Percentiles rank a stretch among this genome's conserved stretches.
These are phyloP conservation scores for Capitella teleta DNA, from an alignment of 1,140 invertebrate genomes.

Conservation along the genomic window DNA sequence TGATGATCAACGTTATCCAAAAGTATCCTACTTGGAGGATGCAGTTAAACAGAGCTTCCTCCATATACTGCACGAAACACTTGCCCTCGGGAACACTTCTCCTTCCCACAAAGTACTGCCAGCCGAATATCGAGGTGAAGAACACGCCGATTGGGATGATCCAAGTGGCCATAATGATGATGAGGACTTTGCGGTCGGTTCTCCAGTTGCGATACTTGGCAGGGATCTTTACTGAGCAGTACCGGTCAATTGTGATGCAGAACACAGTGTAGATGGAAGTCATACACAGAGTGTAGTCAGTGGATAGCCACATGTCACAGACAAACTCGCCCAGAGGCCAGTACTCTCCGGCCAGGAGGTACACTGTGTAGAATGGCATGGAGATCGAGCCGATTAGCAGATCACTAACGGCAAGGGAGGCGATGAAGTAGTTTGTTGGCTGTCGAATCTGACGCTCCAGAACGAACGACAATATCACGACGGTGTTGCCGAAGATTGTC, in stretches of 20 bases:
- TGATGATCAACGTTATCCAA: slow-evolving; percentile 66
- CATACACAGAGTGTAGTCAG: slow-evolving; percentile 97
- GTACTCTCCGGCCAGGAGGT: slow-evolving; percentile 78
- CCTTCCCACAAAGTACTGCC: slow-evolving; percentile 93
- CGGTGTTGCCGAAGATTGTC: slow-evolving; percentile 65
- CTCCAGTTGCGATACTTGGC: slow-evolving; percentile 94
- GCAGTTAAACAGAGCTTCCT: slow-evolving; percentile 94
- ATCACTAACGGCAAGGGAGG: slow-evolving; percentile 93
- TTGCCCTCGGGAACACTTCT: slow-evolving; percentile 56
- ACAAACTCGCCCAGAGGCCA: slow-evolving; percentile 93
- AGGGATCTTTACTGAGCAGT: slow-evolving; percentile 97
- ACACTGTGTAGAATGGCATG: slow-evolving; percentile 93
- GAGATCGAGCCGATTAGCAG: slow-evolving; percentile 80
- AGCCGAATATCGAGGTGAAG: slow-evolving; percentile 97
- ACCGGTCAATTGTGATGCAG: slow-evolving; percentile 95
- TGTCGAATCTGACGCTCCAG: slow-evolving; percentile 94
- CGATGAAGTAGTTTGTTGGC: slow-evolving; percentile 99
- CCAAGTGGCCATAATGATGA: slow-evolving; percentile 80
- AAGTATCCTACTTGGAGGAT: slow-evolving; percentile 97
- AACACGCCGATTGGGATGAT: slow-evolving; percentile 91
- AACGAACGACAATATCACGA: slow-evolving; percentile 91
- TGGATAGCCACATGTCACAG: slow-evolving; percentile 96
- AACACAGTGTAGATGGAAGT: slow-evolving; percentile 99
- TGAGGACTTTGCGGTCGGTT: slow-evolving; percentile 83
- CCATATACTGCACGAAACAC: slow-evolving; percentile 95